phyloP scores from a whole-genome alignment of 2,797 vertebrate genomes.

The Echeneis naucrates region DNA sequence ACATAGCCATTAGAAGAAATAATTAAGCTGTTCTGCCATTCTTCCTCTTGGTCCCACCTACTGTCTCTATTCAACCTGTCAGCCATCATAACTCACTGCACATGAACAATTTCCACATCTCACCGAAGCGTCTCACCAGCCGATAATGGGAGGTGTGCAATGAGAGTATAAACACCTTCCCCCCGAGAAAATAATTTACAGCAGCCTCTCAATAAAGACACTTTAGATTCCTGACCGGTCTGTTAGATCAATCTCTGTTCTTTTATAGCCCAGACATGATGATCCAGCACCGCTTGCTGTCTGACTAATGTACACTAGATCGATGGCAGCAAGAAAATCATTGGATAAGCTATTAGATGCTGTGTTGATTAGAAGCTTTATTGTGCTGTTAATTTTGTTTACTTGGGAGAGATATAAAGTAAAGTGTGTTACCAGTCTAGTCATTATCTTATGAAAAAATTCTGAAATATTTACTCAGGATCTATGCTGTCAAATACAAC shows the following conservation, averaged over 20 bases:
- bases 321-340: constrained; percentile 62
- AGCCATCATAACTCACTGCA: constrained; percentile 16
- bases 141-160: constrained; percentile 30
- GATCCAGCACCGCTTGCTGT: constrained; percentile 28
- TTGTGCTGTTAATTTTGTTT: constrained; percentile 46
- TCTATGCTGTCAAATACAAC: neutral
- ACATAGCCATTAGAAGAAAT: constrained; percentile 45
- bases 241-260: constrained; percentile 55
- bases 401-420: constrained; percentile 11
- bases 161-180: constrained; percentile 36
- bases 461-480: neutral
- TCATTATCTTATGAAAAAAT: neutral
- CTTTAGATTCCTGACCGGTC: constrained; percentile 69
- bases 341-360: constrained; percentile 62
- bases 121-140: constrained; percentile 15
- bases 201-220: constrained; percentile 41
- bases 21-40: constrained; percentile 63
- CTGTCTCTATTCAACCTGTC: constrained; percentile 40
- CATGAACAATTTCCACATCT: constrained; percentile 44
- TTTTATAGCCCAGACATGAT: constrained; percentile 28
- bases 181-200: constrained; percentile 72
- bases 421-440: neutral
- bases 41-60: constrained; percentile 48
- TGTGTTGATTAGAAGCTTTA: constrained; percentile 61
- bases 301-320: constrained; percentile 66